Evolutionary conservation across 1,140 invertebrate species (phyloP).

Genomic region (Brachionus sp.): DNA sequence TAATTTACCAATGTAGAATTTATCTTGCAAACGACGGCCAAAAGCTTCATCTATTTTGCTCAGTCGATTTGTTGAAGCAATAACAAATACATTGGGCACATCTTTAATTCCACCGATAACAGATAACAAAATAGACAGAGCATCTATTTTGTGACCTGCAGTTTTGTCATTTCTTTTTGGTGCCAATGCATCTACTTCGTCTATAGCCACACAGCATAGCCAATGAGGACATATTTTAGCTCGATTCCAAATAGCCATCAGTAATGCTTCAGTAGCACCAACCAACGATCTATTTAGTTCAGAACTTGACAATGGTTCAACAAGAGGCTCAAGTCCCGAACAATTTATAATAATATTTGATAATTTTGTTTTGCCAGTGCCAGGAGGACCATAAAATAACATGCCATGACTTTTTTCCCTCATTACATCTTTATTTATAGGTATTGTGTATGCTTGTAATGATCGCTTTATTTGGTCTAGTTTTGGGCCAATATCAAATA

Average conservation of each 20-base stretch:
- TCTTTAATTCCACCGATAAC: slow-evolving; percentile 12
- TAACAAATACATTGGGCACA: not conserved
- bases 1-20: not conserved
- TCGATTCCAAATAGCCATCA: not conserved
- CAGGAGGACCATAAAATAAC: not conserved
- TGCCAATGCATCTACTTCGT: slow-evolving; percentile 6
- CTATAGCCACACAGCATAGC: slow-evolving; percentile 7
- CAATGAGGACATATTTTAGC: not conserved
- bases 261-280: not conserved
- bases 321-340: not conserved
- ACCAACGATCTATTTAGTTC: slow-evolving; percentile 1
- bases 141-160: not conserved
- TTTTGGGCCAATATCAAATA: not conserved
- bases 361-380: not conserved
- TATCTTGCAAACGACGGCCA: not conserved
- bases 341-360: not conserved
- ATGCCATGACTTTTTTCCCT: not conserved
- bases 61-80: not conserved
- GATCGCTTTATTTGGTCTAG: not conserved
- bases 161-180: slow-evolving; percentile 8
- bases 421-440: not conserved
- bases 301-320: not conserved
- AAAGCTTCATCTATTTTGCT: slow-evolving; percentile 1
- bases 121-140: not conserved
- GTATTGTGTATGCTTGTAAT: not conserved